Evolutionary conservation across 2,113 vertebrate genomes (phyloP), one percentile per base, ranked within the genome.

Genomic region (human (Homo sapiens)): DNA sequence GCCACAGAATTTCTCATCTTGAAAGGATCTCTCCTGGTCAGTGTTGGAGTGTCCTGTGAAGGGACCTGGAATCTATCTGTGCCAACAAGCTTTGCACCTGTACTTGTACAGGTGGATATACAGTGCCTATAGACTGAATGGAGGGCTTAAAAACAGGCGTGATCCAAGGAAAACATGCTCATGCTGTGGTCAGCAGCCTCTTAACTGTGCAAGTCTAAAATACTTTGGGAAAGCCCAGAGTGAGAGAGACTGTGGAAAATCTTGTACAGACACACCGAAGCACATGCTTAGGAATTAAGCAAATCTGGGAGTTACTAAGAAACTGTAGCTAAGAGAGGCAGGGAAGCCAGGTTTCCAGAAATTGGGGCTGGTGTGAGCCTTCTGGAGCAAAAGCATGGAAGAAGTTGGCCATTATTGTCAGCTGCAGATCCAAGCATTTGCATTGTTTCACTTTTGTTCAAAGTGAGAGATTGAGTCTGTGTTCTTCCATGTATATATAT

Each of bases 151-250:
- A 25, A 14, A 72, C 38, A 38, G 13, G 40, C 38, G 25, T 8
- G 1, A 12, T 23, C 11, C 40, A 20, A 59, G 10, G 48, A 61
- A 55, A 93, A 17, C 8, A 12, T 9, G 3, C 52, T 1, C 1
- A 0, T 45, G 8, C 4, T 13, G 2, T 6, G 6, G 20, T 32
- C 27, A 38, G 66, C 3, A 10, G 5, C 18, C 35, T 12, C 5
- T 61, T 11, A 13, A 8, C 48, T 30, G 18, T 11, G 55, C 20
- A 27, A 40, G 57, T 22, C 23, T 25, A 70, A n/a, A 20, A 57
- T 5, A 14, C 23, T 16, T 3, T 32, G 32, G 25, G 3, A 73
- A 87, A 12, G 6, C 9, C 40, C 68, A 40, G 48, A 27, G 79
- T 5, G 17, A 35, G 59, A 50, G 14, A 35, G 50, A 66, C 18